Conservation (phyloP, 2,797 vertebrate genomes). For the Fringilla coelebs region DNA sequence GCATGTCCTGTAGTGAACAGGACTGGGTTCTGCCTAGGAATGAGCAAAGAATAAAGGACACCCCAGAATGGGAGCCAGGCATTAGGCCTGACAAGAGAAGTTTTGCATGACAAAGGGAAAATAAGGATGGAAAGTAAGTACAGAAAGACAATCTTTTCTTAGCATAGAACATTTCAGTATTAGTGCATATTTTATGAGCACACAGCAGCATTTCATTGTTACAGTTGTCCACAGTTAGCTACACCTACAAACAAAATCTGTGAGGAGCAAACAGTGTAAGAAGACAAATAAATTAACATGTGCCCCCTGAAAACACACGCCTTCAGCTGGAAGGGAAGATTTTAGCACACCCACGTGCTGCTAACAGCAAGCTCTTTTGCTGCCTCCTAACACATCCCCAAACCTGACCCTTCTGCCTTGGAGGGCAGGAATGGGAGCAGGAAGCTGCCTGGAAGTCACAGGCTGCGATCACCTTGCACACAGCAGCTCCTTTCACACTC, state of each 20-base stretch:
- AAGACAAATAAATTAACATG: neutral
- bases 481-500: neutral
- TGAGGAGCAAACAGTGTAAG: neutral
- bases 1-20: neutral
- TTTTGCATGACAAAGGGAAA: neutral
- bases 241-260: neutral
- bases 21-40: neutral
- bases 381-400: neutral
- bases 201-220: neutral
- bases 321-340: neutral
- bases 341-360: neutral
- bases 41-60: neutral
- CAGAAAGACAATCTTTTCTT: neutral
- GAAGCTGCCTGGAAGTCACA: neutral
- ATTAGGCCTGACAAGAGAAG: neutral
- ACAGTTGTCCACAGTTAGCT: neutral
- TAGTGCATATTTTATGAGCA: neutral
- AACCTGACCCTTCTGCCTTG: accelerated
- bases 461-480: neutral
- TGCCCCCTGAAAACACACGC: neutral
- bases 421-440: neutral
- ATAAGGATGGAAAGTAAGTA: neutral
- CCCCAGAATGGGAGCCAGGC: neutral
- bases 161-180: neutral
- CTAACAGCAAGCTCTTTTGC: neutral